A percentile compares a stretch with the other conserved stretches of the same genome.
Conservation (phyloP, 2,888 invertebrate species). For the Neoitamus cyanurus region DNA sequence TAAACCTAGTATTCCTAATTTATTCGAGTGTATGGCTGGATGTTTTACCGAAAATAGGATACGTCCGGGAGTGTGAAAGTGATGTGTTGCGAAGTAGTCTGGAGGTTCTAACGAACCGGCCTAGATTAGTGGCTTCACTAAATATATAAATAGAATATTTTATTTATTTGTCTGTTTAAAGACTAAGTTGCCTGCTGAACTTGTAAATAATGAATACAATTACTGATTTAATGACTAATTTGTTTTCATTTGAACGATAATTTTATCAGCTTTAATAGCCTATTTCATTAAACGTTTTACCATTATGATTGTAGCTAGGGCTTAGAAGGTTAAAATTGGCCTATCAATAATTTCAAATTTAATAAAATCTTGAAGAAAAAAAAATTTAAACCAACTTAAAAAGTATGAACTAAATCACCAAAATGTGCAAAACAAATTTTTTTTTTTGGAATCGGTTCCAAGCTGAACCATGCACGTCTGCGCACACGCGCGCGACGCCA, state of each 20-base stretch:
- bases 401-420: too few relatives aligned
- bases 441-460: too few relatives aligned
- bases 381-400: too few relatives aligned
- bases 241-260: neutral
- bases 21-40: neutral
- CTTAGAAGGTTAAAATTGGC: too few relatives aligned
- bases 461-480: too few relatives aligned
- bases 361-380: too few relatives aligned
- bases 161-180: neutral
- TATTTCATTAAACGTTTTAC: neutral
- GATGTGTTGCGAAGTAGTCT: neutral
- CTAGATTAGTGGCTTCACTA: neutral
- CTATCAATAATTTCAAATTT: too few relatives aligned
- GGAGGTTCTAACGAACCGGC: neutral
- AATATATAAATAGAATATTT: neutral
- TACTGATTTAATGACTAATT: neutral
- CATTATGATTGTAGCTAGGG: too few relatives aligned
- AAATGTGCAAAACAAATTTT: too few relatives aligned
- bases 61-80: neutral
- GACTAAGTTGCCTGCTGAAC: neutral
- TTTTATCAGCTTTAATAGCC: neutral
- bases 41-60: neutral
- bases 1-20: neutral
- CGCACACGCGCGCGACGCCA: too few relatives aligned
- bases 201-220: neutral